Evolutionary conservation across 1,140 invertebrate genomes (phyloP).

Genomic region (Diploscapter pachys): DNA sequence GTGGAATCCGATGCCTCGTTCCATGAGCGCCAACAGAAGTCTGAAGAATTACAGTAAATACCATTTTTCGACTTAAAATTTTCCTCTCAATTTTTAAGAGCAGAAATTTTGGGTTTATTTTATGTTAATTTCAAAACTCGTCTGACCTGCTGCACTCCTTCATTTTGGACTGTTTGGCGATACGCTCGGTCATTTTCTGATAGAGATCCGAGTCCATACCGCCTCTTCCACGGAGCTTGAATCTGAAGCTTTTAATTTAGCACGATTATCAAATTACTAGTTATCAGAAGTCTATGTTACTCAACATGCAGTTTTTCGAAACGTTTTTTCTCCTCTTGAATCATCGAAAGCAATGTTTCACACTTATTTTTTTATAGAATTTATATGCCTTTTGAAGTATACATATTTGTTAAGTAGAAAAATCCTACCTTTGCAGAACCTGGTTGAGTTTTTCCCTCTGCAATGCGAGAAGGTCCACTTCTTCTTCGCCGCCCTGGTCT

Average conservation of each 20-base stretch:
- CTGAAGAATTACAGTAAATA: neutral
- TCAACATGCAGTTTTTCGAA: no score
- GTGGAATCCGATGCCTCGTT: conserved; percentile 58
- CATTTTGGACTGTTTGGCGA: conserved; percentile 12
- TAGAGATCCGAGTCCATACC: conserved; percentile 28
- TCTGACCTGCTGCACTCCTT: conserved; percentile 8
- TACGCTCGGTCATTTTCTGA: conserved; percentile 28
- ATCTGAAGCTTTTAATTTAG: conserved; percentile 36
- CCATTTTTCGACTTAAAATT: neutral
- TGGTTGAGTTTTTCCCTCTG: conserved; percentile 46
- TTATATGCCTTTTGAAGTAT: no score
- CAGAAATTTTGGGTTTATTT: no score
- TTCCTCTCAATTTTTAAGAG: neutral
- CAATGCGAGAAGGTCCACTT: conserved; percentile 47
- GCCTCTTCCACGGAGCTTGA: conserved; percentile 47
- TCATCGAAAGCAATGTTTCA: no score
- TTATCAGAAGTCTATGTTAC: neutral
- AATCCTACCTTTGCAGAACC: conserved; percentile 44
- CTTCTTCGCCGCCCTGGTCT: conserved; percentile 23
- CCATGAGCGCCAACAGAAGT: conserved; percentile 46
- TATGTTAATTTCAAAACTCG: neutral
- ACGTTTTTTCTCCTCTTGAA: no score
- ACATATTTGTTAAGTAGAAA: no score
- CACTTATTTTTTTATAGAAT: no score
- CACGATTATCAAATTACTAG: neutral